phyloP scores from a whole-genome alignment of 92 coral and sea anemone species.

The Palythoa caribaeorum region DNA sequence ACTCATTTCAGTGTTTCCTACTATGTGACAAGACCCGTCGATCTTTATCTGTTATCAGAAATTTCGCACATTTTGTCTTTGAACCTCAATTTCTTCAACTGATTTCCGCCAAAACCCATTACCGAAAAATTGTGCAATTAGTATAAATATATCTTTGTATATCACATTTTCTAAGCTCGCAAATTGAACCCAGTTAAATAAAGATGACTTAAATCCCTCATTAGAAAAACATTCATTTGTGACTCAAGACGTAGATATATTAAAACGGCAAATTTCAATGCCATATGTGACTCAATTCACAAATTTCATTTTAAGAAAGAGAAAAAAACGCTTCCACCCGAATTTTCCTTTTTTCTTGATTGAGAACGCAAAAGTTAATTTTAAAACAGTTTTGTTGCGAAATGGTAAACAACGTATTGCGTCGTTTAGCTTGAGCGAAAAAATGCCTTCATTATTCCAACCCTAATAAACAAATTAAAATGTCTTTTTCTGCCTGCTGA shows the following conservation, averaged over 20 bases:
- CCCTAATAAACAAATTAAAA: slow-evolving; percentile 53
- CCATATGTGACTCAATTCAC: background rate
- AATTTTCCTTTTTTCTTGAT: background rate
- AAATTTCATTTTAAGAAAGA: background rate
- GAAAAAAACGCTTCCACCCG: background rate
- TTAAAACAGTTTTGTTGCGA: slow-evolving; percentile 27
- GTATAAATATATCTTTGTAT: slow-evolving; percentile 14
- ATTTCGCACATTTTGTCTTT: slow-evolving; percentile 28
- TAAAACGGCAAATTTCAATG: background rate
- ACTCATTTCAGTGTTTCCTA: slow-evolving; percentile 46
- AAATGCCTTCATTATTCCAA: slow-evolving; percentile 40
- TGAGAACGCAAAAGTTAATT: slow-evolving; percentile 14
- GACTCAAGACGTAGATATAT: background rate
- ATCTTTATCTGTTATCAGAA: slow-evolving; percentile 43
- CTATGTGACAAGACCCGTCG: slow-evolving; percentile 42
- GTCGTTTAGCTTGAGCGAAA: slow-evolving; percentile 32
- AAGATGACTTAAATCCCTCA: slow-evolving; percentile 24
- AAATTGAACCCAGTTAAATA: slow-evolving; percentile 31
- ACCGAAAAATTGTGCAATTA: slow-evolving; percentile 46
- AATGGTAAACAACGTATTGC: slow-evolving; percentile 28
- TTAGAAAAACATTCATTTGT: slow-evolving; percentile 8
- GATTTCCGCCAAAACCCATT: slow-evolving; percentile 56
- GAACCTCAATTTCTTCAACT: slow-evolving; percentile 36
- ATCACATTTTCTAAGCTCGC: slow-evolving; percentile 43
- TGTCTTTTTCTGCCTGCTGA: slow-evolving; percentile 54